Conservation (phyloP, 1,140 invertebrate genomes). For the Asobara japonica region DNA sequence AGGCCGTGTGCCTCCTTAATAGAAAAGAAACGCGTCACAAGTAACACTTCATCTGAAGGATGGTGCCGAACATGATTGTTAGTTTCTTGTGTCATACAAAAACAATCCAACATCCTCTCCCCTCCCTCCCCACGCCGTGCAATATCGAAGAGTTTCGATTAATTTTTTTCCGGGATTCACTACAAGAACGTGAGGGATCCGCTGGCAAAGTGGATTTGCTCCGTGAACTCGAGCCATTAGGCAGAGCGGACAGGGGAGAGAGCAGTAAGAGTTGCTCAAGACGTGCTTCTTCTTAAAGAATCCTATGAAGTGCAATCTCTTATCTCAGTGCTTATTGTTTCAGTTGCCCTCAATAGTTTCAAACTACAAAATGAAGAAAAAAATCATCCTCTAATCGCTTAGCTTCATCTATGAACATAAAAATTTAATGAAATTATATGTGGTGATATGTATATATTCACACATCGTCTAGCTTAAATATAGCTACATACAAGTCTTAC, state of each 20-base stretch:
- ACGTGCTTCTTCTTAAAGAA: constrained; percentile 14
- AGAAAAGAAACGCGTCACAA: no score
- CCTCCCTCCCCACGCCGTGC: constrained; percentile 43
- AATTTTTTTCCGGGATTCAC: constrained; percentile 51
- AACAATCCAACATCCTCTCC: background rate
- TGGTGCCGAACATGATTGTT: no score
- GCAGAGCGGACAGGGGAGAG: background rate
- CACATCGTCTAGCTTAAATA: no score
- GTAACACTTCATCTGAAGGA: no score
- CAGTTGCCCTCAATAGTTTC: no score
- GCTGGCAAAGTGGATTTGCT: background rate
- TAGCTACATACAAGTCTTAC: no score
- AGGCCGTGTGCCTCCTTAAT: no score
- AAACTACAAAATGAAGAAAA: background rate
- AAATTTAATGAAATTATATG: no score
- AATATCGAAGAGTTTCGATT: constrained; percentile 53
- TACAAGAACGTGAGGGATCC: constrained; percentile 27
- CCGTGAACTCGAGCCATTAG: constrained; percentile 5
- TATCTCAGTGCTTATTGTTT: background rate
- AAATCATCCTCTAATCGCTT: no score
- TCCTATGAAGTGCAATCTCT: background rate
- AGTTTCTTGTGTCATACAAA: background rate
- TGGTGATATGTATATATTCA: no score
- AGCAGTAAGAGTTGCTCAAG: background rate
- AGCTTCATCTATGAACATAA: no score